Percentiles rank a stretch among this genome's conserved stretches.
These are phyloP conservation scores for Sclerurus mexicanus DNA, from an alignment of 2,113 vertebrate species.

Conservation along the genomic window DNA sequence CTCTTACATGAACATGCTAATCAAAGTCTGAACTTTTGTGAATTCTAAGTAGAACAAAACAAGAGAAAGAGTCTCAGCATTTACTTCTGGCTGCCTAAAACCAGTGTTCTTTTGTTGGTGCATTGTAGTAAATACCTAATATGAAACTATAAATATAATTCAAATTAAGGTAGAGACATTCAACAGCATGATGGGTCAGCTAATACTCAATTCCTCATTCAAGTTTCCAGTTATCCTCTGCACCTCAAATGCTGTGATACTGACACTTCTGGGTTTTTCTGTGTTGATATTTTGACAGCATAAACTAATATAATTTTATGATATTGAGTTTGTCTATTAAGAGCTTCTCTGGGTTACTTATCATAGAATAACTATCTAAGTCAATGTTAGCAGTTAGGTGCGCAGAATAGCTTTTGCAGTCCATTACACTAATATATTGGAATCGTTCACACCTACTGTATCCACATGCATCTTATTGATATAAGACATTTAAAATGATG, in stretches of 20 bases:
- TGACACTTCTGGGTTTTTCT: neutral
- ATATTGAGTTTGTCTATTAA: neutral
- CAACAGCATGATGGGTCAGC: neutral
- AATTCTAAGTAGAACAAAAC: neutral
- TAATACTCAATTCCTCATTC: neutral
- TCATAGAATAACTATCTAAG: neutral
- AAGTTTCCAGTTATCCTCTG: neutral
- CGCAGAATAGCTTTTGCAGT: neutral
- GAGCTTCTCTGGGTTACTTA: neutral
- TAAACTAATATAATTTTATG: neutral
- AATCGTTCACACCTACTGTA: neutral
- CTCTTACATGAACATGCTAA: neutral
- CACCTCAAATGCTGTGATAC: neutral
- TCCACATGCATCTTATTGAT: neutral
- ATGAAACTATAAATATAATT: neutral
- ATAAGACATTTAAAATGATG: neutral
- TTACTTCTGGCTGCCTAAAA: neutral
- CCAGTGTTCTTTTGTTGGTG: neutral
- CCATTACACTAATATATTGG: accelerated
- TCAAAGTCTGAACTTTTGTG: neutral
- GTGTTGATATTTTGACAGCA: neutral
- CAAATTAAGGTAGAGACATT: neutral
- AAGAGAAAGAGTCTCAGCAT: neutral
- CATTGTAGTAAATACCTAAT: neutral
- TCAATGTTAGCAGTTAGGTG: accelerated